phyloP scores from a whole-genome alignment of 1,140 invertebrate species.

The Drosophila subobscura region DNA sequence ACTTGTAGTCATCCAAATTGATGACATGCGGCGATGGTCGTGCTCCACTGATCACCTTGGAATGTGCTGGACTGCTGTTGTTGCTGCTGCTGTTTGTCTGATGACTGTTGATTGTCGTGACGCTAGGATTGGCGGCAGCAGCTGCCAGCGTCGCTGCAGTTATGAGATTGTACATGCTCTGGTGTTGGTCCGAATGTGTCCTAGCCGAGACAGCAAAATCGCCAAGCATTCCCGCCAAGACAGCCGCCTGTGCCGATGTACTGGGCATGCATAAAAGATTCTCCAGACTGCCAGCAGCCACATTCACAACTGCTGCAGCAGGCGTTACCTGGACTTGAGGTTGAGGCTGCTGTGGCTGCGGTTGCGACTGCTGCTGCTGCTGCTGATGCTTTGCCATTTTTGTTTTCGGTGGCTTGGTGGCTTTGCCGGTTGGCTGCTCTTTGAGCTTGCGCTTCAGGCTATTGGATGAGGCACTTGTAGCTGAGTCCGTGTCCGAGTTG shows the following conservation, averaged over 20 bases:
- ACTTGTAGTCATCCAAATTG: constrained; percentile 75
- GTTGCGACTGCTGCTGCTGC: constrained; percentile 6
- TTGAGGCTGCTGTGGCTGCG: constrained; percentile 11
- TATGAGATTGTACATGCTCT: constrained; percentile 66
- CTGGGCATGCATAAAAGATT: constrained; percentile 54
- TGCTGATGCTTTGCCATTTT: constrained; percentile 34
- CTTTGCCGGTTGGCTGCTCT: constrained; percentile 9
- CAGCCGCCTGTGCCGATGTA: constrained; percentile 66
- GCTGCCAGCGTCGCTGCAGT: constrained; percentile 40
- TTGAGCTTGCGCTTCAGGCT: constrained; percentile 61
- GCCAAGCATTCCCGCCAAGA: constrained; percentile 40
- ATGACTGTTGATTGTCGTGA: constrained; percentile 1
- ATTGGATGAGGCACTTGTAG: constrained; percentile 74
- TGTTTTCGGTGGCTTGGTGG: constrained; percentile 46
- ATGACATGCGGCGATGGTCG: constrained; percentile 63
- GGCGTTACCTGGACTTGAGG: constrained; percentile 45
- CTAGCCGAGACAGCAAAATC: constrained; percentile 62
- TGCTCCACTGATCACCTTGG: constrained; percentile 35
- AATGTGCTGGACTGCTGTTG: constrained; percentile 45
- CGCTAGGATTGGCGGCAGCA: neutral
- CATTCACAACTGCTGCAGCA: constrained; percentile 27
- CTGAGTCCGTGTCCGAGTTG: constrained; percentile 80
- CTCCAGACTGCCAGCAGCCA: constrained; percentile 36
- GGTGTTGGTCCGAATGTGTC: constrained; percentile 45
- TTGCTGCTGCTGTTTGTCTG: too few species aligned